Evolutionary conservation across 2,113 vertebrate genomes (phyloP), one percentile per base, ranked within the genome.

Genomic region (Eptesicus fuscus): DNA sequence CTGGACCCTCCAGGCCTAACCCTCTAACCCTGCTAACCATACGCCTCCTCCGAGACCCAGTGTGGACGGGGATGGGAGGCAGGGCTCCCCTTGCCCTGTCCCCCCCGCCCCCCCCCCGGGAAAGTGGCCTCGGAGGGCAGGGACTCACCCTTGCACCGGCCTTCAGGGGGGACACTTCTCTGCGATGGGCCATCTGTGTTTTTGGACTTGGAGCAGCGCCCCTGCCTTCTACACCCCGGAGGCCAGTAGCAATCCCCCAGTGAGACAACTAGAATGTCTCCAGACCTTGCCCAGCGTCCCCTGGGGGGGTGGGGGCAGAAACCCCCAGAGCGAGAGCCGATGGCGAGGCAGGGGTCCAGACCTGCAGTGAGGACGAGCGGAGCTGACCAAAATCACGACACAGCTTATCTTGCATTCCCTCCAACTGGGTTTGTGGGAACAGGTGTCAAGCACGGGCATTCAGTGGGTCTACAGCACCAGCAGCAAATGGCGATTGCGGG

Each of bases 401-500:
- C 0, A 1, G 32, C 25, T 23, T 30, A 4, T 4, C 79, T 14
- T 71, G 17, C 16, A 28, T 77, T 86, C 22, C 51, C 67, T 10
- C 7, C 35, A 22, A 10, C 13, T 32, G 3, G 32, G 28, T 17
- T 74, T 63, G 51, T 9, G 18, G 86, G 88, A 12, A 16, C 32
- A 3, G 20, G 42, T 1, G 11, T 28, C 63, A 3, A 22, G 18
- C 37, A 9, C 0, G 1, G 37, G 30, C 22, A 30, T 11, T 14
- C 30, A 0, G 2, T 30, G 76, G 0, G 1, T 23, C n/a, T 3
- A 6, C 30, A 67, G 69, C 32, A 1, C 4, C 22, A n/a, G 25
- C 4, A 4, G 4, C 10, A 1, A 5, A 0, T 1, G 7, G 35
- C 2, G 16, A 8, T 3, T n/a, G n/a, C n/a, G n/a, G 9, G 20